Base-by-base conservation (phyloP, 2,113 vertebrate genomes). In the Otolemur garnettii region DNA sequence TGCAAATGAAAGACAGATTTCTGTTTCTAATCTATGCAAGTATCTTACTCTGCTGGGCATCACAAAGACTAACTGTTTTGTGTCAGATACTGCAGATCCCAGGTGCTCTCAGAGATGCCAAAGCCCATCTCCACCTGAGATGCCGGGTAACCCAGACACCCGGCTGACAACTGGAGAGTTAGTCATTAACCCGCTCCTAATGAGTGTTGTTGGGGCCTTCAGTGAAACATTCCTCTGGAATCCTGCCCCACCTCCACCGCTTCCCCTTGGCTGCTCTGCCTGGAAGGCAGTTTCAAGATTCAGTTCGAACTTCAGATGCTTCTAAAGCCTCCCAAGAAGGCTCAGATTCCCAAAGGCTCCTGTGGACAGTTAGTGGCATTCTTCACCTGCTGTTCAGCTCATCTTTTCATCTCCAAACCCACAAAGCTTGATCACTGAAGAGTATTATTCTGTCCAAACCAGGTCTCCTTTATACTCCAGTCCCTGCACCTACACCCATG, bases 21-120 rank as follows among this genome's bases (percentile, higher is more conserved):
- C 97, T 97, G 96, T 91, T 97, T 97, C 96, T 97, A 97, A 98
- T 98, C 98, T 98, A 98, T 96, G 97, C 96, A 98, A 98, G 98
- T 97, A 97, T 97, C 97, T 97, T 42, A 45, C 96, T 98, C 97
- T 95, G 97, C n/a, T 57, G 91, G 86, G 93, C 93, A 97, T 96
- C 95, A 98, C 96, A 98, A 97, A 98, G 97, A 96, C 97, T 71
- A 83, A 84, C 93, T 97, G 94, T 95, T 98, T 94, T 96, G 91
- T 97, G 96, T 96, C 89, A 90, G 93, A 95, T 28, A 81, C 55
- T 38, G 87, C 57, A 77, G 95, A 96, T 97, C 94, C 97, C 98
- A 98, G 97, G 97, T 98, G 97, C 91, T 97, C 97, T 69, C 69
- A 85, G 94, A 64, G 85, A 96, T 57, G 96, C 95, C 98, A 97